Base-by-base conservation (phyloP, 2,888 invertebrate species). In the Agrotis clavis region DNA sequence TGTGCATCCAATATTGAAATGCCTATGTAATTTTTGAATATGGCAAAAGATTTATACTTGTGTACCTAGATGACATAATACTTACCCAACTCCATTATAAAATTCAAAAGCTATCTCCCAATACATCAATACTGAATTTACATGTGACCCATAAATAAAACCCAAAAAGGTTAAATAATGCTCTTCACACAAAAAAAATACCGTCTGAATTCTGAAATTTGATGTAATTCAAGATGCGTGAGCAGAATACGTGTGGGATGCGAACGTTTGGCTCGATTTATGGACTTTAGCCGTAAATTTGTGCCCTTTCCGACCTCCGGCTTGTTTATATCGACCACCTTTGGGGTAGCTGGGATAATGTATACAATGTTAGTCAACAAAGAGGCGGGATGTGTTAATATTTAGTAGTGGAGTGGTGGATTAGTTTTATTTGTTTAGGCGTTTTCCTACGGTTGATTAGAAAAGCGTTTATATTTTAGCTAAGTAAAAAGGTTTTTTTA, bases 161-260 rank as follows among this genome's bases (percentile, higher is more conserved):
- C 77, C 77, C 64, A 83, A 71, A 41, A 72, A 83, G 81, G 80
- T 86, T 81, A 84, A 88, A 86, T 87, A 85, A 83, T 82, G 77
- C 74, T 76, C 71, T 75, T 71, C 69, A 66, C 79, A 70, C 74
- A 79, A 63, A 85, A 87, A n/a, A 90, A 86, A 89, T 86, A 86
- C 81, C 76, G 81, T 79, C 81, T 83, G 73, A 83, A 87, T 74
- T 74, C 77, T 41, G 77, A 77, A 74, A 74, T 84, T 88, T 86
- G 77, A 84, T 81, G 86, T 85, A 88, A 88, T 84, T 86, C 85
- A 79, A 81, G 72, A 71, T 86, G 87, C 91, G 90, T 91, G 91
- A 75, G 71, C 53, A 50, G 86, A 87, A 89, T 89, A 85, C 80
- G 80, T 77, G 75, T 79, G 81, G 77, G 81, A 79, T 81, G 82